phyloP scores from a whole-genome alignment of 2,888 invertebrate genomes.

The Elysia crispata region DNA sequence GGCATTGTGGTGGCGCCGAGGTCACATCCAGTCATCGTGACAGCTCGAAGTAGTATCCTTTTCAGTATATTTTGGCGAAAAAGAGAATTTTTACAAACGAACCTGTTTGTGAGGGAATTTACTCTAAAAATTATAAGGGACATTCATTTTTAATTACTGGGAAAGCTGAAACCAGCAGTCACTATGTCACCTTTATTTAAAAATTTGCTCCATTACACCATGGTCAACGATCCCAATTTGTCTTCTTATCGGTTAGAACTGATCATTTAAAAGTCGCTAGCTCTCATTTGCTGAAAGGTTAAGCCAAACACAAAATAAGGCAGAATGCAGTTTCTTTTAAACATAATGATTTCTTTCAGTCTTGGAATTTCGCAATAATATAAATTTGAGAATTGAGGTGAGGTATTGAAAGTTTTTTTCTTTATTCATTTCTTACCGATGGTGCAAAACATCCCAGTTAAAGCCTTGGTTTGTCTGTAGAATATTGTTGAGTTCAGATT shows the following conservation, averaged over 20 bases:
- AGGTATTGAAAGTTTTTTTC: too few species aligned
- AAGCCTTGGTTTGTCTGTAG: slow-evolving; percentile 80
- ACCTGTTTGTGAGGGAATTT: neutral
- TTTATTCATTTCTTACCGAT: slow-evolving; percentile 79
- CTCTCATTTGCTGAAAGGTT: neutral
- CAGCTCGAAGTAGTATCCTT: slow-evolving; percentile 83
- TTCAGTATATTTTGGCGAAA: neutral
- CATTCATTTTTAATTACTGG: too few species aligned
- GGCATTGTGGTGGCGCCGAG: slow-evolving; percentile 91
- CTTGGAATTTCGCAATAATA: neutral
- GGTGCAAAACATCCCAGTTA: slow-evolving; percentile 83
- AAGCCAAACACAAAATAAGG: neutral
- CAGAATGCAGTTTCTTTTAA: neutral
- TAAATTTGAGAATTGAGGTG: too few species aligned
- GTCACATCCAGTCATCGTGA: slow-evolving; percentile 91
- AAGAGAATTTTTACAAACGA: neutral
- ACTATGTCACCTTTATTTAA: too few species aligned
- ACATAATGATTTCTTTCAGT: neutral
- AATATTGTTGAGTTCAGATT: slow-evolving; percentile 81
- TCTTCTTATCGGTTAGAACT: too few species aligned
- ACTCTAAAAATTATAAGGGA: neutral
- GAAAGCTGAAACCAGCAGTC: too few species aligned
- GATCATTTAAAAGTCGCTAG: neutral
- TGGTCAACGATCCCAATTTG: too few species aligned
- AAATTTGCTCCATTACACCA: too few species aligned